phyloP scores from a whole-genome alignment of 2,888 invertebrate genomes.

The Pomacea canaliculata region DNA sequence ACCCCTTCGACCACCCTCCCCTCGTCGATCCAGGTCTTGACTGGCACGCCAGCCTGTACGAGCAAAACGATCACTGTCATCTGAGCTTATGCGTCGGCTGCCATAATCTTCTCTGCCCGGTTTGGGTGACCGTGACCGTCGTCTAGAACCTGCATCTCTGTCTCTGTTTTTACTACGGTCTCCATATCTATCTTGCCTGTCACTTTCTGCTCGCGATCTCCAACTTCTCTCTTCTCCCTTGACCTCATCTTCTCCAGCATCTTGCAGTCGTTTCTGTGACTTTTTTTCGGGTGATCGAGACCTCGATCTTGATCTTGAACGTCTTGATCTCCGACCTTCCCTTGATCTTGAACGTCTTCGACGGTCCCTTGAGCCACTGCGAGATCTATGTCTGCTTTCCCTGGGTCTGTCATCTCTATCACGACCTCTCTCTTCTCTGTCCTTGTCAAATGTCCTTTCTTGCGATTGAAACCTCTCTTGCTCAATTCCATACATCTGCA shows the following conservation, averaged over 20 bases:
- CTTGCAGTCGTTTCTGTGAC: neutral
- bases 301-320: neutral
- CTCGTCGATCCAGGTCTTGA: neutral
- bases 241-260: conserved; percentile 6
- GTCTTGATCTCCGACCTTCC: neutral
- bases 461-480: neutral
- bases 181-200: too few species aligned
- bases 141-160: too few species aligned
- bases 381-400: conserved; percentile 4
- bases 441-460: neutral
- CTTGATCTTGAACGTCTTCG: neutral
- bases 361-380: neutral
- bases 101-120: too few species aligned
- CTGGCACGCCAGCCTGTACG: conserved; percentile 15
- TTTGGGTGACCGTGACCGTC: too few species aligned
- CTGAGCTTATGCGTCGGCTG: too few species aligned
- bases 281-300: conserved; percentile 9
- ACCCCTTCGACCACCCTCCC: neutral
- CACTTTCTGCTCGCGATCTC: too few species aligned
- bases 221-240: neutral
- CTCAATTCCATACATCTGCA: conserved; percentile 21
- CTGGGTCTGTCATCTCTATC: conserved; percentile 2
- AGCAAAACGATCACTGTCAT: neutral
- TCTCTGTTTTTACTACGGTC: too few species aligned
- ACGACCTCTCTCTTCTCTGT: neutral